These are phyloP conservation scores for Heteropelma amictum DNA, from an alignment of 2,888 invertebrate genomes.

Conservation along the genomic window DNA sequence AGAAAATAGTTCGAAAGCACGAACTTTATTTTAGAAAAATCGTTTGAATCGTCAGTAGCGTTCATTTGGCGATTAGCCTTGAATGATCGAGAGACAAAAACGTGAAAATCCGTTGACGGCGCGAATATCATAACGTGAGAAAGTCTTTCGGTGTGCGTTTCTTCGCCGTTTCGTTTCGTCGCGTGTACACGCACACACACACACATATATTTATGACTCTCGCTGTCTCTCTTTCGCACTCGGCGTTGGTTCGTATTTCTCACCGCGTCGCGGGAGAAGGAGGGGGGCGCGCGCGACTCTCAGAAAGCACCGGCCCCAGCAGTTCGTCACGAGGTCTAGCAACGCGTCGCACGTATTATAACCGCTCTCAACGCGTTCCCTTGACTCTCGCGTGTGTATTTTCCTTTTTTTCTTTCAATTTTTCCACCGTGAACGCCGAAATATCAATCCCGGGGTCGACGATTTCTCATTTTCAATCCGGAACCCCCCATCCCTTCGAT, in stretches of 20 bases:
- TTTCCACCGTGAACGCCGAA: not conserved
- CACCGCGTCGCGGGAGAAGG: constrained; percentile 46
- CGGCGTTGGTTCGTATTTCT: constrained; percentile 47
- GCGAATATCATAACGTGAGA: constrained; percentile 9
- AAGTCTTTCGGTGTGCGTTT: not conserved
- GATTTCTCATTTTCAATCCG: no score
- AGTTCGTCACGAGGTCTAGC: constrained; percentile 58
- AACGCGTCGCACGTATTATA: constrained; percentile 51
- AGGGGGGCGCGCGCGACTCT: constrained; percentile 49
- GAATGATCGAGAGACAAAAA: no score
- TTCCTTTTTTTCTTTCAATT: not conserved
- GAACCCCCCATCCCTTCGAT: no score
- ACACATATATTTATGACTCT: constrained; percentile 25
- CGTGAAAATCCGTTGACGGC: constrained; percentile 34
- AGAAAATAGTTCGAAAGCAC: no score
- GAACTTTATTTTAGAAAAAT: no score
- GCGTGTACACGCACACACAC: constrained; percentile 19
- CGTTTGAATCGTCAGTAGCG: no score
- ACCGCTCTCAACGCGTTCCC: constrained; percentile 45
- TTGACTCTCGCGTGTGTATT: constrained; percentile 14
- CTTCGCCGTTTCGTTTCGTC: constrained; percentile 38
- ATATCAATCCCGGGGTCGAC: not conserved
- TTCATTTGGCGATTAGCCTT: no score
- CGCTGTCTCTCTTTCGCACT: constrained; percentile 29
- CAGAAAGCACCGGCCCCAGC: constrained; percentile 55